A percentile compares a stretch with the other conserved stretches of the same genome.
Conservation (phyloP, 1,140 invertebrate species). For the Glomeris maerens region DNA sequence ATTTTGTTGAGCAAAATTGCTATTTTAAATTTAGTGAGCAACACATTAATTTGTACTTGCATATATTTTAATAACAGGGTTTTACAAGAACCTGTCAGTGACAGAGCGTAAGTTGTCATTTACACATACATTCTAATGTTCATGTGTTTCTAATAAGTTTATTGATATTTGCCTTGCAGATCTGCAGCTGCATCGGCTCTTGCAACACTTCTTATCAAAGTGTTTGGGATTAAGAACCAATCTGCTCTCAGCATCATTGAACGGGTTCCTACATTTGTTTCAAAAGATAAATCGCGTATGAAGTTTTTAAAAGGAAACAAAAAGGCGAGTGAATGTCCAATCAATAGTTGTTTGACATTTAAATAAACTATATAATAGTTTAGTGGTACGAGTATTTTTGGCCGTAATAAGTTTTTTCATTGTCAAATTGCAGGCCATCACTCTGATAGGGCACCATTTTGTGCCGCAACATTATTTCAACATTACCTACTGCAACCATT, state of each 20-base stretch:
- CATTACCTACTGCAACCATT: slow-evolving; percentile 82
- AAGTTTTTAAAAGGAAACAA: slow-evolving; percentile 50
- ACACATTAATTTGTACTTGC: too few relatives aligned
- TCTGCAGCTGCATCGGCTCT: slow-evolving; percentile 57
- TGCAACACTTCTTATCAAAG: slow-evolving; percentile 58
- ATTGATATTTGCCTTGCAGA: slow-evolving; percentile 4
- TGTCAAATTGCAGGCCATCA: slow-evolving; percentile 35
- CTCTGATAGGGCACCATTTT: slow-evolving; percentile 76
- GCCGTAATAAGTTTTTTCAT: too few relatives aligned
- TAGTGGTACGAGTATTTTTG: too few relatives aligned
- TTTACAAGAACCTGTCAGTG: slow-evolving; percentile 50
- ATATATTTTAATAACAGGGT: too few relatives aligned
- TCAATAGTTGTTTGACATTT: too few relatives aligned
- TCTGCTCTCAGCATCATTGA: slow-evolving; percentile 40
- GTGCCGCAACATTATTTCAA: slow-evolving; percentile 72
- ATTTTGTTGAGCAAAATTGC: too few relatives aligned
- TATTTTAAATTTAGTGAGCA: too few relatives aligned
- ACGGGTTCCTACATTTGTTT: slow-evolving; percentile 59
- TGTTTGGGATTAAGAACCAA: slow-evolving; percentile 47
- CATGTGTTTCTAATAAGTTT: neutral
- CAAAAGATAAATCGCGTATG: slow-evolving; percentile 64
- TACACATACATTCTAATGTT: neutral
- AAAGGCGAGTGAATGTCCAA: slow-evolving; percentile 42
- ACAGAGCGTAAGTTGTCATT: slow-evolving; percentile 34
- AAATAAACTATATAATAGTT: too few relatives aligned